A percentile compares a stretch with the other conserved stretches of the same genome.
phyloP scores from a whole-genome alignment of 2,797 vertebrate species.

The Lindbergichthys nudifrons region DNA sequence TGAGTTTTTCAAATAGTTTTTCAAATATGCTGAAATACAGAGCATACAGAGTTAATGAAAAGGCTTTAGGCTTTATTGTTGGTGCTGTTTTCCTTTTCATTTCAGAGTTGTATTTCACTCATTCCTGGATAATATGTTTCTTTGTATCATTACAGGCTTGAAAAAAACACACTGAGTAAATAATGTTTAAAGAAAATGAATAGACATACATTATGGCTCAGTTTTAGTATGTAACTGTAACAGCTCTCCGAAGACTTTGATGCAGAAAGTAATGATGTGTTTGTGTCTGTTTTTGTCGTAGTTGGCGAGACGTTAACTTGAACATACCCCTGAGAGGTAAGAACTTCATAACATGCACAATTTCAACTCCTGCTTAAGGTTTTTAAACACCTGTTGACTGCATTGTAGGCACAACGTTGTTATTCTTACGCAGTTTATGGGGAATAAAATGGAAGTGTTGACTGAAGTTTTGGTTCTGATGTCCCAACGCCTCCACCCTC shows the following conservation, averaged over 20 bases:
- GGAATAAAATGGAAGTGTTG: slow-evolving; percentile 30
- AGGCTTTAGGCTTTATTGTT: slow-evolving; percentile 12
- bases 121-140: slow-evolving; percentile 30
- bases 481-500: slow-evolving; percentile 34
- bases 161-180: slow-evolving; percentile 36
- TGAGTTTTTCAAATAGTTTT: slow-evolving; percentile 18
- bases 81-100: slow-evolving; percentile 23
- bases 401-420: slow-evolving; percentile 32
- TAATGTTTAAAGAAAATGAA: slow-evolving; percentile 29
- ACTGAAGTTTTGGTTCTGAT: slow-evolving; percentile 41
- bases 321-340: slow-evolving; percentile 59
- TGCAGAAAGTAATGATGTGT: slow-evolving; percentile 32
- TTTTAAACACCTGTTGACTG: slow-evolving; percentile 58
- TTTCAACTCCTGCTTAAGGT: slow-evolving; percentile 39
- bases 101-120: slow-evolving; percentile 35
- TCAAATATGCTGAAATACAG: slow-evolving; percentile 32
- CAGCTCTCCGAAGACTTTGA: slow-evolving; percentile 2
- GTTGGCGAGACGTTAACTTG: slow-evolving; percentile 44
- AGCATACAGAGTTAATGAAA: slow-evolving; percentile 35
- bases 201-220: neutral
- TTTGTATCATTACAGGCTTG: slow-evolving; percentile 35
- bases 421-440: slow-evolving; percentile 46
- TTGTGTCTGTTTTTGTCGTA: slow-evolving; percentile 60
- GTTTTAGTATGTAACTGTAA: slow-evolving; percentile 5
- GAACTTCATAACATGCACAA: slow-evolving; percentile 25